Percentiles rank a stretch among this genome's conserved stretches.
Conservation (phyloP, 2,888 invertebrate genomes). For the Dinocampus coccinellae region DNA sequence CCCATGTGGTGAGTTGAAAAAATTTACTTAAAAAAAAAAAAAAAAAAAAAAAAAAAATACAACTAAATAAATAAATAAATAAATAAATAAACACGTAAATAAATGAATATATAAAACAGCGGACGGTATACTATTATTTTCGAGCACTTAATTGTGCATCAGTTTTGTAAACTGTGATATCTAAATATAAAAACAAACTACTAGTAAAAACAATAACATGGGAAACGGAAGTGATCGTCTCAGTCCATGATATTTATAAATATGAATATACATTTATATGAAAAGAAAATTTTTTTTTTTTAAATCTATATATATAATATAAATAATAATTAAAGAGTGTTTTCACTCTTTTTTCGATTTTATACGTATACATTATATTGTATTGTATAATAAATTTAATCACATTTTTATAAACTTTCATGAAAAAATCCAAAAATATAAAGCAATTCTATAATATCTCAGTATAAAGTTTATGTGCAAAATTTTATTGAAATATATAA, state of each 20-base stretch:
- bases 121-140: neutral
- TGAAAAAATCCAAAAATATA: neutral
- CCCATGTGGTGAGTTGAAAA: constrained; percentile 11
- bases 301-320: constrained; percentile 5
- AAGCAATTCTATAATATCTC: neutral
- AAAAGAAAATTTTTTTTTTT: constrained; percentile 37
- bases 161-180: constrained; percentile 68
- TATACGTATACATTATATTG: neutral
- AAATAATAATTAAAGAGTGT: neutral
- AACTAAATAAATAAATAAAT: neutral
- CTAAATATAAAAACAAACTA: constrained; percentile 48
- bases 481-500: too few relatives aligned
- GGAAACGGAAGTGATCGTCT: neutral
- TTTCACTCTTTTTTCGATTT: neutral
- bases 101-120: neutral
- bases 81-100: neutral
- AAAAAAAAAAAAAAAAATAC: neutral
- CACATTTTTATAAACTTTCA: neutral
- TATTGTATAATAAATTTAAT: neutral
- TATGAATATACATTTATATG: constrained; percentile 35
- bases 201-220: neutral
- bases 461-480: too few relatives aligned
- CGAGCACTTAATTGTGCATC: constrained; percentile 45
- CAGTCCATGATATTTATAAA: constrained; percentile 15
- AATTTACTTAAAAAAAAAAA: neutral